A percentile compares a stretch with the other conserved stretches of the same genome.
Evolutionary conservation across 1,140 invertebrate species (phyloP).

Genomic region (Halyomorpha halys): DNA sequence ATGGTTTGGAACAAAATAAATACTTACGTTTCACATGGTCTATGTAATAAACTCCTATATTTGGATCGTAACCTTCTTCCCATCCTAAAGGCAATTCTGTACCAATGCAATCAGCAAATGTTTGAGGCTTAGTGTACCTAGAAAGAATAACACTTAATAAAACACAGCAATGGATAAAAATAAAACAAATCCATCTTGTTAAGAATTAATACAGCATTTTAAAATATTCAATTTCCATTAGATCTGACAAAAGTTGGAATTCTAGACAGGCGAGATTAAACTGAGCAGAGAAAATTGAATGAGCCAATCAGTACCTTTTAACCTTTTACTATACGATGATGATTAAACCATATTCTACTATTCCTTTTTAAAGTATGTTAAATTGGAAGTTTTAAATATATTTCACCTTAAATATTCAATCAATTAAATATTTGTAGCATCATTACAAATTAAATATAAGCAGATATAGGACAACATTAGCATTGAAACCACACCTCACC

Average conservation of each 20-base stretch:
- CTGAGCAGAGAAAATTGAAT: no score
- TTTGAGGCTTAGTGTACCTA: constrained; percentile 90
- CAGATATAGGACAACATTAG: no score
- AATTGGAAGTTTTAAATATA: no score
- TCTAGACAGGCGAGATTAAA: no score
- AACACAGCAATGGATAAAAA: neutral
- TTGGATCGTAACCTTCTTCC: constrained; percentile 88
- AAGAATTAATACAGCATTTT: neutral
- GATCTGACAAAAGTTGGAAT: neutral
- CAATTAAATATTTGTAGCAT: no score
- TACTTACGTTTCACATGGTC: constrained; percentile 91
- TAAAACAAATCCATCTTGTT: neutral
- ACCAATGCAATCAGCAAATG: constrained; percentile 94
- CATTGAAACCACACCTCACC: no score
- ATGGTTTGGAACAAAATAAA: constrained; percentile 15
- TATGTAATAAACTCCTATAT: constrained; percentile 91
- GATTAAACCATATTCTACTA: no score
- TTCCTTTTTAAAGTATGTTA: no score
- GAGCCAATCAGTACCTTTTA: no score
- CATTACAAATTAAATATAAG: no score
- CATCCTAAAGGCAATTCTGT: constrained; percentile 93
- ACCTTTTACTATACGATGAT: no score
- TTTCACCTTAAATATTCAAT: no score
- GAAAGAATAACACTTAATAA: constrained; percentile 18
- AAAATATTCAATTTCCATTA: neutral